These are phyloP conservation scores for Micronycteris hirsuta DNA, from an alignment of 2,113 vertebrate species.

Conservation along the genomic window DNA sequence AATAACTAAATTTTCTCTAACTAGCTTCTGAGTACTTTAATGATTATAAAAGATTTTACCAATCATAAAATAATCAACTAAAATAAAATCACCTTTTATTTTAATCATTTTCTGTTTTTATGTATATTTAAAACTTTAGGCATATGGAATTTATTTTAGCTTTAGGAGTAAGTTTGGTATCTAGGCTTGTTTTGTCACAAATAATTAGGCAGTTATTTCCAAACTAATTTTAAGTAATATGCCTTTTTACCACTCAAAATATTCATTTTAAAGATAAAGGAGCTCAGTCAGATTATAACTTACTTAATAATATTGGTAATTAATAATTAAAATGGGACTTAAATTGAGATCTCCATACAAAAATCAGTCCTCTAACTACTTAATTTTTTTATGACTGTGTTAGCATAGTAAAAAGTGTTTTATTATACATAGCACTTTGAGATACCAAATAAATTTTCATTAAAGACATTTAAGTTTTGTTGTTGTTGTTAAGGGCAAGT, in stretches of 20 bases:
- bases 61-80: not conserved
- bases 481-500: not conserved
- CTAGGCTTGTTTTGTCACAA: not conserved
- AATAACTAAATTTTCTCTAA: not conserved
- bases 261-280: not conserved
- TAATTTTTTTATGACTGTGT: not conserved
- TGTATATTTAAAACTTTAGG: not conserved
- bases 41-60: not conserved
- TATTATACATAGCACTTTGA: not conserved
- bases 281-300: not conserved
- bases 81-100: not conserved
- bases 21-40: not conserved
- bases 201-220: not conserved
- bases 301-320: not conserved
- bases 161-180: not conserved
- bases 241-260: not conserved
- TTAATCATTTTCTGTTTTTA: not conserved
- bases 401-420: not conserved
- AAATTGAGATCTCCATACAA: not conserved
- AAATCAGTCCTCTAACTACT: not conserved
- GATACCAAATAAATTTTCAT: not conserved
- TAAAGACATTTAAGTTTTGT: not conserved
- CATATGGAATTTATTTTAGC: not conserved
- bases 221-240: conserved; percentile 2
- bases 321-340: not conserved